Base-by-base conservation (phyloP, 2,888 invertebrate species). In the Pheosia gnoma region DNA sequence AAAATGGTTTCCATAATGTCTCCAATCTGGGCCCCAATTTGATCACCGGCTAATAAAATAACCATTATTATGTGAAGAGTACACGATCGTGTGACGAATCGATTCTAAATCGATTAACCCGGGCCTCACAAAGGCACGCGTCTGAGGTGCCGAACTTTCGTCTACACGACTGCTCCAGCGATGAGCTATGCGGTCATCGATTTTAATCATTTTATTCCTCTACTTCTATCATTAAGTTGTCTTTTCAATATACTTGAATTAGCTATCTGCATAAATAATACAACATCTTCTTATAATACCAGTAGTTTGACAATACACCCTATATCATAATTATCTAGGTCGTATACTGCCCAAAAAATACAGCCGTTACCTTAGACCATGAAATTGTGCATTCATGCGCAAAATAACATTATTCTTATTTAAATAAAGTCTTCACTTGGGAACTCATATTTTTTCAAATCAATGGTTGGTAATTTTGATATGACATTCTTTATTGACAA, bases 21-120 rank as follows among this genome's bases (percentile, higher is more conserved):
- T 41, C 13, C 39, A 56, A 56, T 56, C 7, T 41, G 13, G 41
- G 3, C 13, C 38, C 8, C 1, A 5, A 56, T 38, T 25, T 54
- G 54, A 38, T 56, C 9, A 54, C 39, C 5, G 41, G 41, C 41
- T 56, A n/a, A 41, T 56, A 56, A 56, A 56, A 54, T 38, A 54
- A 41, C 41, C 41, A 41, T 41, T 13, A 41, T 41, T 25, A 25
- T 41, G 61, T 64, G 59, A 56, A 54, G 36, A 55, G 47, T 47
- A 59, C 62, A 67, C 77, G 78, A 75, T 80, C 72, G 80, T 82
- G 86, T 84, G 82, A 74, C 84, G 73, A 84, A 86, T 87, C 84
- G 84, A 84, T 87, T 80, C 66, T 84, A 86, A 86, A 78, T 85
- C 81, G 84, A 86, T 88, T 87, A 87, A 63, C 62, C 63, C 70